Evolutionary conservation across 1,140 invertebrate species (phyloP).

Genomic region (Atta colombica): DNA sequence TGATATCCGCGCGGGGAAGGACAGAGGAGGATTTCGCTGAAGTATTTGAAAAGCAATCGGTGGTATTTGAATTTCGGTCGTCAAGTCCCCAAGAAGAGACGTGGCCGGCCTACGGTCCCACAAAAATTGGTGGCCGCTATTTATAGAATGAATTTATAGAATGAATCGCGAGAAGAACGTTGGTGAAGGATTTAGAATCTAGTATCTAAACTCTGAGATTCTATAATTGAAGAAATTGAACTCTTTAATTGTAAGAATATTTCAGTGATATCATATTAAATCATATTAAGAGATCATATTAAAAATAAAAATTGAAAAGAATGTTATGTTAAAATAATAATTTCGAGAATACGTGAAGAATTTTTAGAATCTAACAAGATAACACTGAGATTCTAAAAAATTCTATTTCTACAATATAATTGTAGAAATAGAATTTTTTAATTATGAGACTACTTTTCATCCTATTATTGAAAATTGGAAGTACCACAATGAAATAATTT

Average conservation of each 20-base stretch:
- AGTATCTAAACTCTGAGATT: not conserved
- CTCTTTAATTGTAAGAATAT: not conserved
- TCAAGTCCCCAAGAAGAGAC: not conserved
- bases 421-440: not conserved
- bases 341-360: too few relatives aligned
- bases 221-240: not conserved
- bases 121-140: constrained; percentile 38
- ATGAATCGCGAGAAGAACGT: not conserved
- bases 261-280: too few relatives aligned
- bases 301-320: too few relatives aligned
- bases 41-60: constrained; percentile 57
- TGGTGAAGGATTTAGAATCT: not conserved
- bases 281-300: too few relatives aligned
- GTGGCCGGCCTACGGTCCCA: constrained; percentile 6
- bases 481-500: not conserved
- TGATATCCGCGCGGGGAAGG: not conserved
- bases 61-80: constrained; percentile 53
- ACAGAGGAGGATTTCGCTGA: not conserved
- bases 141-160: constrained; percentile 39
- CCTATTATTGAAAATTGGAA: not conserved
- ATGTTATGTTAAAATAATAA: too few relatives aligned
- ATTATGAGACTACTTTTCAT: not conserved
- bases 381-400: not conserved
- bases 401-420: constrained; percentile 23
- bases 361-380: not conserved